Evolutionary conservation across 2,888 invertebrate genomes (phyloP).

Genomic region (Trichogramma dendrolimi): DNA sequence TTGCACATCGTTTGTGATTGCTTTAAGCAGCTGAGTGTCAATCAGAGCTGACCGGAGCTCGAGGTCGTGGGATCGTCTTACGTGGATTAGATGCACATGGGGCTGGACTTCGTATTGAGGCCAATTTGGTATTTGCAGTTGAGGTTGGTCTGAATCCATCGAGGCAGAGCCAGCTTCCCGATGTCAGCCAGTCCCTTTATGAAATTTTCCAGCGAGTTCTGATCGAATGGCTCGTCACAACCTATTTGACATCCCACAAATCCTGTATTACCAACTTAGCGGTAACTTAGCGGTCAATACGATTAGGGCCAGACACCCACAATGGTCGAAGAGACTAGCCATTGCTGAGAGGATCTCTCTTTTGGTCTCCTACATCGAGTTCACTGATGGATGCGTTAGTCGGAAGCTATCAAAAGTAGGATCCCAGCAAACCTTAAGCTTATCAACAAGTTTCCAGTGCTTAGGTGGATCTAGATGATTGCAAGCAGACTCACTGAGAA

Average conservation of each 20-base stretch:
- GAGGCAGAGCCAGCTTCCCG: neutral
- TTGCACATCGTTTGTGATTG: neutral
- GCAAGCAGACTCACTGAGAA: neutral
- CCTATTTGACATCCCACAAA: no score
- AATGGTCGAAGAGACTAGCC: no score
- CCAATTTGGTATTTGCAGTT: neutral
- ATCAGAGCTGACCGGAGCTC: neutral
- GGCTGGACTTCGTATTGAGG: neutral
- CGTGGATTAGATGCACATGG: no score
- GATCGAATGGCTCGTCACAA: neutral
- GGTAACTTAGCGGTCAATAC: no score
- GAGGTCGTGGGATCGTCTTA: conserved; percentile 7
- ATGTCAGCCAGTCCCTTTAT: neutral
- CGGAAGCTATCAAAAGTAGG: no score
- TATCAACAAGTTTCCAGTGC: conserved; percentile 1
- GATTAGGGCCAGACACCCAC: no score
- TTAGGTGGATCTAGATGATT: conserved; percentile 3
- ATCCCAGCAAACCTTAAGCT: conserved; percentile 9
- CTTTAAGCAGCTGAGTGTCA: neutral
- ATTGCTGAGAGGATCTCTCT: no score
- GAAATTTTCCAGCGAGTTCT: neutral
- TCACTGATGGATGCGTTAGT: no score
- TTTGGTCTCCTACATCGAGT: no score
- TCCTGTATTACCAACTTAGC: no score
- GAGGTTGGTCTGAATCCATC: neutral